These are phyloP conservation scores for Brachyhypopomus occidentalis DNA, from an alignment of 2,113 vertebrate genomes.

Conservation along the genomic window DNA sequence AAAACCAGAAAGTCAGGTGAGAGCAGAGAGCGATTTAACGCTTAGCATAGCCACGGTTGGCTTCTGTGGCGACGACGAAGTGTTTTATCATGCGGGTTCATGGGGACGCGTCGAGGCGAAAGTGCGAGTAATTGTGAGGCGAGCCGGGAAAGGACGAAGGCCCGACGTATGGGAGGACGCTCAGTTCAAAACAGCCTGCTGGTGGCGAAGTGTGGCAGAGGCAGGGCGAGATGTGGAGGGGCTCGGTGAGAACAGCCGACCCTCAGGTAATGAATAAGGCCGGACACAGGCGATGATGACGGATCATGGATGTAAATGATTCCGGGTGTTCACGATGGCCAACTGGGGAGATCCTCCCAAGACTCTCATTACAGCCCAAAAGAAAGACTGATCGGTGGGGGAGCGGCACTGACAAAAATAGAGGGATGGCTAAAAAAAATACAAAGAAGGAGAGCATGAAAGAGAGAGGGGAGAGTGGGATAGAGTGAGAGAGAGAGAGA, in stretches of 20 bases:
- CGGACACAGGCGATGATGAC: slow-evolving; percentile 75
- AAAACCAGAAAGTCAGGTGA: slow-evolving; percentile 22
- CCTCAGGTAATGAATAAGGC: slow-evolving; percentile 12
- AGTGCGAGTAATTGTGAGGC: slow-evolving; percentile 11
- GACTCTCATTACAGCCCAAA: slow-evolving; percentile 70
- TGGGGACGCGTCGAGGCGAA: neutral
- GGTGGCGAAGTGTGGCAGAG: neutral
- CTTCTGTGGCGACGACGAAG: slow-evolving; percentile 9
- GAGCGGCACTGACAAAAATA: slow-evolving; percentile 36
- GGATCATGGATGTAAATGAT: slow-evolving; percentile 78
- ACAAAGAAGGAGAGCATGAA: slow-evolving; percentile 52
- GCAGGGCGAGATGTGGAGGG: neutral
- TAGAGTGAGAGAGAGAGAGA: slow-evolving; percentile 52
- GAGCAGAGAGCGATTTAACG: slow-evolving; percentile 16
- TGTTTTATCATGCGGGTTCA: neutral
- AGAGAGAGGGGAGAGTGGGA: slow-evolving; percentile 46
- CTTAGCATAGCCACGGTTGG: neutral
- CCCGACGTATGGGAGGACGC: too few species aligned
- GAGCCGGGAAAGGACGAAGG: neutral
- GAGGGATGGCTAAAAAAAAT: neutral
- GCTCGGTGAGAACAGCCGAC: neutral
- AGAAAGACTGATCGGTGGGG: slow-evolving; percentile 28
- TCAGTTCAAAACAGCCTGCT: neutral
- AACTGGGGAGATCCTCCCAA: slow-evolving; percentile 72
- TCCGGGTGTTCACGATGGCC: slow-evolving; percentile 66